Conservation (phyloP, 2,113 vertebrate genomes). For the Archocentrus centrarchus region DNA sequence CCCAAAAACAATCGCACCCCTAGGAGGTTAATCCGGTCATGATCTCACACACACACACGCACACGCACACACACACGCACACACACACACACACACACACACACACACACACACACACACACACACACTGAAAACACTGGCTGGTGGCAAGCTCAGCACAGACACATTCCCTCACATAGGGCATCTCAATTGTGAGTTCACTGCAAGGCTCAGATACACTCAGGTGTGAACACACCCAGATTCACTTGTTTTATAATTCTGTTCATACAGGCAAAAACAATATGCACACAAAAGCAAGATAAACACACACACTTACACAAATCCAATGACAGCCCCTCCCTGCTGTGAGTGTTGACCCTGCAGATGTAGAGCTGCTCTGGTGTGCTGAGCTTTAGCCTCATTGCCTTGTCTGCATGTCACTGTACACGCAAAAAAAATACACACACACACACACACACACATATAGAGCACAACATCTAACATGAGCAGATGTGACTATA, state of each 20-base stretch:
- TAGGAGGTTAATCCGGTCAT: neutral
- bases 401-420: conserved; percentile 25
- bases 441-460: neutral
- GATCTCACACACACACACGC: neutral
- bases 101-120: too few relatives aligned
- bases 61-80: too few relatives aligned
- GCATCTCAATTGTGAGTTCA: neutral
- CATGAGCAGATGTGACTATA: conserved; percentile 7
- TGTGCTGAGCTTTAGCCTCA: conserved; percentile 41
- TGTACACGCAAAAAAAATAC: neutral
- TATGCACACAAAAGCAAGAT: neutral
- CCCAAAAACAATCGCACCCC: neutral
- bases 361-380: conserved; percentile 27
- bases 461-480: neutral
- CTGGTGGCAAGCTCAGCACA: neutral
- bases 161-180: neutral
- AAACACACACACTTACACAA: neutral
- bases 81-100: too few relatives aligned
- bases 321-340: conserved; percentile 7
- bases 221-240: neutral
- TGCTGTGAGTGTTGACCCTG: conserved; percentile 39
- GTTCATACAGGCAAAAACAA: neutral
- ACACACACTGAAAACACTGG: neutral
- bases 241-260: conserved; percentile 5
- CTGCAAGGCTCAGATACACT: neutral